These are phyloP conservation scores for Pherbina coryleti DNA, from an alignment of 2,888 invertebrate genomes.

Conservation along the genomic window DNA sequence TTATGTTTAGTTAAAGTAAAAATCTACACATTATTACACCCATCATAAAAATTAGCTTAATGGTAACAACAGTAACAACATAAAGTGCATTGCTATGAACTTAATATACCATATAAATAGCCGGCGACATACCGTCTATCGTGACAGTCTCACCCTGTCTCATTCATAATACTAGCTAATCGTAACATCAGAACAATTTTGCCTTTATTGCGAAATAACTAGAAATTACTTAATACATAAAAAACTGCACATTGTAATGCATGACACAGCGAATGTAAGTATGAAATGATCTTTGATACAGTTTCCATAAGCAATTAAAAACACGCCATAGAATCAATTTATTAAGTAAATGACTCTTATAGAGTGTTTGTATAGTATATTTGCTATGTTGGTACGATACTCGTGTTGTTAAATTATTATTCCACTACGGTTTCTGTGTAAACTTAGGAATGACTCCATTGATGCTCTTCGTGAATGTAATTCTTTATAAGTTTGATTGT, in stretches of 20 bases:
- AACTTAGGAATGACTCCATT: slow-evolving; percentile 9
- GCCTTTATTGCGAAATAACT: slow-evolving; percentile 1
- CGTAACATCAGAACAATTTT: neutral
- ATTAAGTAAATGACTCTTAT: no score
- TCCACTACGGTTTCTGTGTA: neutral
- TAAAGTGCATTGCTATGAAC: no score
- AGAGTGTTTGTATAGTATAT: no score
- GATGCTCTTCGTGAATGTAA: neutral
- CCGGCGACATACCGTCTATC: slow-evolving; percentile 31
- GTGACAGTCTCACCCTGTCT: neutral
- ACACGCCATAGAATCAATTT: no score
- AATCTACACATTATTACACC: no score
- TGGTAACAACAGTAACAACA: no score
- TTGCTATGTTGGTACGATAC: no score
- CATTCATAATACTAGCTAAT: neutral
- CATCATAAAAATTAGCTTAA: no score
- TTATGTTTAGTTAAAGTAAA: no score
- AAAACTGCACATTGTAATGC: slow-evolving; percentile 1
- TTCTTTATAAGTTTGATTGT: neutral
- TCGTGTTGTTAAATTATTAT: neutral
- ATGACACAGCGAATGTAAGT: neutral
- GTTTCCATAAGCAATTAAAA: neutral
- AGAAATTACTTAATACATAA: neutral
- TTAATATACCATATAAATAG: neutral
- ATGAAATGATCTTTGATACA: slow-evolving; percentile 15